A percentile compares a stretch with the other conserved stretches of the same genome.
These are phyloP conservation scores for Tychaedon coryphoeus DNA, from an alignment of 2,113 vertebrate species.

Conservation along the genomic window DNA sequence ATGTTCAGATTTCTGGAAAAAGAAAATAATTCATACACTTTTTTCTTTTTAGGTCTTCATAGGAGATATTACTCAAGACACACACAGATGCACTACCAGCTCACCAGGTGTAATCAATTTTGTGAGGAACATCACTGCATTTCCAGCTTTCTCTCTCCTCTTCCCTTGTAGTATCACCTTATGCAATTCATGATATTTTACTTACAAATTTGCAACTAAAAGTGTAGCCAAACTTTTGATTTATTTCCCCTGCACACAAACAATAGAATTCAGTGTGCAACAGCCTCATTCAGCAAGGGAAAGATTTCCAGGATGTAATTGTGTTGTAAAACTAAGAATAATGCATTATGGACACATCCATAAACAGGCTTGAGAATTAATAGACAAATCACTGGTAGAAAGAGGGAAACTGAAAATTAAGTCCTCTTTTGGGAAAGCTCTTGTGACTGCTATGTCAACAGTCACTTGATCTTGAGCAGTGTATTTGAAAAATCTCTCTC, in stretches of 20 bases:
- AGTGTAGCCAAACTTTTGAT: neutral
- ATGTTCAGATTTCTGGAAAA: conserved; percentile 32
- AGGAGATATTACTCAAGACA: neutral
- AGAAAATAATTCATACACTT: neutral
- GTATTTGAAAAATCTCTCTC: neutral
- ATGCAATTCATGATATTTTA: neutral
- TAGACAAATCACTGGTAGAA: neutral
- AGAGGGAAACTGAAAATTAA: neutral
- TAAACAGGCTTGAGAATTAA: neutral
- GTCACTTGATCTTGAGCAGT: neutral
- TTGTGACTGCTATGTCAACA: neutral
- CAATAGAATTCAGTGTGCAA: neutral
- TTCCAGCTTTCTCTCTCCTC: neutral
- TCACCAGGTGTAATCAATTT: neutral
- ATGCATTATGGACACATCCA: neutral
- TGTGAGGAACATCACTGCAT: neutral
- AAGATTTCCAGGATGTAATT: neutral
- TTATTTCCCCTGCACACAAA: neutral
- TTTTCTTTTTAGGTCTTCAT: neutral
- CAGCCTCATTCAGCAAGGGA: neutral
- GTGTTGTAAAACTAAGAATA: neutral
- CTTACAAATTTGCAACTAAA: neutral
- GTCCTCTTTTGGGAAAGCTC: neutral
- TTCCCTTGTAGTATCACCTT: neutral
- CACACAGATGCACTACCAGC: neutral